Conservation (phyloP, 2,888 invertebrate species). For the Chaetogeoica ovagalla region DNA sequence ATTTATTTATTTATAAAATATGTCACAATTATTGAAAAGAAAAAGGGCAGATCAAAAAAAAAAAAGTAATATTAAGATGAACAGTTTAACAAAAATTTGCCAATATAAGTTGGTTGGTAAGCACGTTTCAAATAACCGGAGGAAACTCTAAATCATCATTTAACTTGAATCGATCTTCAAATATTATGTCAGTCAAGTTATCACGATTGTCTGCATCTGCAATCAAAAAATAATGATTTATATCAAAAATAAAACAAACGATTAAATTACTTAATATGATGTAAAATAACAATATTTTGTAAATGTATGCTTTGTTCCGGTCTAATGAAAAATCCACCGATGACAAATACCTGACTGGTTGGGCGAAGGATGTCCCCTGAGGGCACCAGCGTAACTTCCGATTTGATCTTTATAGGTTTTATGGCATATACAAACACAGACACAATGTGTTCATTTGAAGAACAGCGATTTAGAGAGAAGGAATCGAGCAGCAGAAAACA, state of each 20-base stretch:
- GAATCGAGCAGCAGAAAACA: conserved; percentile 51
- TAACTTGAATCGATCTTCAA: conserved; percentile 72
- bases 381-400: conserved; percentile 84
- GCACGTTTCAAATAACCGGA: conserved; percentile 64
- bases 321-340: conserved; percentile 35
- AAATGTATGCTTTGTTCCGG: background rate
- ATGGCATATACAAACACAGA: conserved; percentile 41
- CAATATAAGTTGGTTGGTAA: background rate
- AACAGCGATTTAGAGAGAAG: conserved; percentile 45
- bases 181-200: conserved; percentile 69
- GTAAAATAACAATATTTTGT: conserved; percentile 12
- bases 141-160: conserved; percentile 84
- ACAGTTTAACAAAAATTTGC: conserved; percentile 15
- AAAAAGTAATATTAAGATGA: conserved; percentile 25
- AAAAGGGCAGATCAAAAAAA: conserved; percentile 40
- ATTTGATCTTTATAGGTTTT: conserved; percentile 49
- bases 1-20: conserved; percentile 46
- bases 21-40: conserved; percentile 36
- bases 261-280: background rate
- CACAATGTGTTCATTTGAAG: conserved; percentile 43
- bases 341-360: conserved; percentile 78
- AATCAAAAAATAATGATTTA: conserved; percentile 12
- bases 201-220: conserved; percentile 75
- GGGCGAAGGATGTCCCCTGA: conserved; percentile 81
- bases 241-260: background rate